These are phyloP conservation scores for Pachyseris speciosa DNA, from an alignment of 64 coral and sea anemone species.

Conservation along the genomic window DNA sequence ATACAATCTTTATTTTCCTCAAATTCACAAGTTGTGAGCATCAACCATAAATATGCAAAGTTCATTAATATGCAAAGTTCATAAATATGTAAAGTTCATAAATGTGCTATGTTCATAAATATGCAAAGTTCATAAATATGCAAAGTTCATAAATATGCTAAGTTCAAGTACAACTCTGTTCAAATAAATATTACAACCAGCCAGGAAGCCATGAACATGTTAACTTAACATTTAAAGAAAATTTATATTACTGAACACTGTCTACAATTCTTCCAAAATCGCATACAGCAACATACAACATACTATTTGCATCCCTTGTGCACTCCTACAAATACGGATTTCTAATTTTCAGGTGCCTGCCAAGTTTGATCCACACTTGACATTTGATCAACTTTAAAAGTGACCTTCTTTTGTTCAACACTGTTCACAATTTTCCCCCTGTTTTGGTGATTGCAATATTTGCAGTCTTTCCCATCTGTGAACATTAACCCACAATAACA, in stretches of 20 bases:
- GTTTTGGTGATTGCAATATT: slow-evolving; percentile 24
- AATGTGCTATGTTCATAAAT: too few species aligned
- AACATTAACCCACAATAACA: slow-evolving; percentile 55
- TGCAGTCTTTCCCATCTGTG: slow-evolving; percentile 24
- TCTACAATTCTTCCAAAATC: not conserved
- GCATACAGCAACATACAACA: not conserved
- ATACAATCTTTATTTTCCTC: too few species aligned
- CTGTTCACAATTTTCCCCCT: slow-evolving; percentile 12
- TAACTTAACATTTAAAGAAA: too few species aligned
- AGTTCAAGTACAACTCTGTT: too few species aligned
- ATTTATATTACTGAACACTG: too few species aligned
- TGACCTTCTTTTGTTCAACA: not conserved
- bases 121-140: too few species aligned
- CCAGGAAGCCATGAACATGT: not conserved
- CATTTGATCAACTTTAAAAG: not conserved
- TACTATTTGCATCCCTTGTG: not conserved
- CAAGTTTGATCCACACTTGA: not conserved
- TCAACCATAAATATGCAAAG: too few species aligned
- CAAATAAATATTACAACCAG: not conserved
- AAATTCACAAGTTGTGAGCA: too few species aligned
- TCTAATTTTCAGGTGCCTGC: not conserved
- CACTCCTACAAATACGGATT: slow-evolving; percentile 6
- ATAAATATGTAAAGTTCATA: too few species aligned
- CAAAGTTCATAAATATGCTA: too few species aligned
- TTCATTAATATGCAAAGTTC: too few species aligned